These are phyloP conservation scores for Epizoanthus fatuus DNA, from an alignment of 92 coral and sea anemone species.

Conservation along the genomic window DNA sequence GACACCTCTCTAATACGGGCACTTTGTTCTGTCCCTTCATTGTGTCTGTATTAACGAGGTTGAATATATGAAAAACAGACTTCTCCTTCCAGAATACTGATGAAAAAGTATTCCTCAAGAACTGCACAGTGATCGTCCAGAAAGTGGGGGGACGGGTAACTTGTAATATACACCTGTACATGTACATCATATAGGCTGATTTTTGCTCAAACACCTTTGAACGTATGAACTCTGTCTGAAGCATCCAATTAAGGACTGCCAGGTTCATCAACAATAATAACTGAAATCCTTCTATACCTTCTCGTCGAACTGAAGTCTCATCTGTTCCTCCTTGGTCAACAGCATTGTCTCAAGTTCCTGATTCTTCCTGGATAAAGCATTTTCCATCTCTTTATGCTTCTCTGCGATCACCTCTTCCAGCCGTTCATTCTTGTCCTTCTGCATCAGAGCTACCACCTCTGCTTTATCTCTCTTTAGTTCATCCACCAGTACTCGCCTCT, in stretches of 20 bases:
- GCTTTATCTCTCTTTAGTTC: constrained; percentile 93
- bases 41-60: too few species aligned
- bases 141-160: too few species aligned
- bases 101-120: too few species aligned
- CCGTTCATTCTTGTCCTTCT: constrained; percentile 85
- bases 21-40: too few species aligned
- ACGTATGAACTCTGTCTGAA: too few species aligned
- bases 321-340: constrained; percentile 87
- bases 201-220: too few species aligned
- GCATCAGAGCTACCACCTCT: constrained; percentile 97
- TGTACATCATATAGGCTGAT: too few species aligned
- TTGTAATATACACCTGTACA: too few species aligned
- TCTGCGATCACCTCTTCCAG: constrained; percentile 83
- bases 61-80: too few species aligned
- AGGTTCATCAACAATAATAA: neutral
- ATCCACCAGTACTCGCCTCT: constrained; percentile 85
- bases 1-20: too few species aligned
- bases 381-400: constrained; percentile 84
- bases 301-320: constrained; percentile 84
- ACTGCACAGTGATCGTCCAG: too few species aligned
- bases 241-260: neutral
- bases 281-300: constrained; percentile 61
- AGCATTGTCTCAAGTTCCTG: constrained; percentile 79
- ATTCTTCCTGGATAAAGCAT: constrained; percentile 82
- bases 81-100: too few species aligned